Evolutionary conservation across 2,888 invertebrate genomes (phyloP).

Genomic region (Napeogenes inachia): DNA sequence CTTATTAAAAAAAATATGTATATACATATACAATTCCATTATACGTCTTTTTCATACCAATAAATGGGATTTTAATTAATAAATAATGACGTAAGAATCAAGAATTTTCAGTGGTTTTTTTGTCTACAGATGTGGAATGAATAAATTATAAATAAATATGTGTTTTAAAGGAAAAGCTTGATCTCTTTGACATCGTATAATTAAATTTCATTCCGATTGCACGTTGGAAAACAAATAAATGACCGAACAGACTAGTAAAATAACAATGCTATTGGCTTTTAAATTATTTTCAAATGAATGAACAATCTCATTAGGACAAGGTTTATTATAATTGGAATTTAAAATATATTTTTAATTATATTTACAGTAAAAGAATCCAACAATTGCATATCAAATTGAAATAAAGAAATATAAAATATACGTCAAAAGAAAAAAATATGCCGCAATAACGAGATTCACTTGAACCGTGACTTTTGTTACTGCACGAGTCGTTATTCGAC

Average conservation of each 20-base stretch:
- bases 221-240: not conserved
- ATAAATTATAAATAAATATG: slow-evolving; percentile 4
- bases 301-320: not conserved
- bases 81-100: too few species aligned
- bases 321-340: not conserved
- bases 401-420: not conserved
- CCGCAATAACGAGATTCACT: slow-evolving; percentile 29
- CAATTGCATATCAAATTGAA: not conserved
- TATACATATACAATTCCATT: too few species aligned
- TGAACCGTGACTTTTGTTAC: slow-evolving; percentile 26
- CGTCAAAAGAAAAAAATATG: not conserved
- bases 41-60: too few species aligned
- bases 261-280: not conserved
- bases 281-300: slow-evolving; percentile 2
- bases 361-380: not conserved
- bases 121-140: not conserved
- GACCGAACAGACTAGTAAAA: not conserved
- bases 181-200: slow-evolving; percentile 7
- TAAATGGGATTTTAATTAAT: too few species aligned
- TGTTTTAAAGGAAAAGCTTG: not conserved
- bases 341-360: not conserved
- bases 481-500: slow-evolving; percentile 33
- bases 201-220: slow-evolving; percentile 1
- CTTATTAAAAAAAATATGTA: too few species aligned
- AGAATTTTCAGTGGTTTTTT: too few species aligned